Evolutionary conservation across 2,113 vertebrate genomes (phyloP), one percentile per base, ranked within the genome.

Genomic region (Phalacrocorax brasilianus): DNA sequence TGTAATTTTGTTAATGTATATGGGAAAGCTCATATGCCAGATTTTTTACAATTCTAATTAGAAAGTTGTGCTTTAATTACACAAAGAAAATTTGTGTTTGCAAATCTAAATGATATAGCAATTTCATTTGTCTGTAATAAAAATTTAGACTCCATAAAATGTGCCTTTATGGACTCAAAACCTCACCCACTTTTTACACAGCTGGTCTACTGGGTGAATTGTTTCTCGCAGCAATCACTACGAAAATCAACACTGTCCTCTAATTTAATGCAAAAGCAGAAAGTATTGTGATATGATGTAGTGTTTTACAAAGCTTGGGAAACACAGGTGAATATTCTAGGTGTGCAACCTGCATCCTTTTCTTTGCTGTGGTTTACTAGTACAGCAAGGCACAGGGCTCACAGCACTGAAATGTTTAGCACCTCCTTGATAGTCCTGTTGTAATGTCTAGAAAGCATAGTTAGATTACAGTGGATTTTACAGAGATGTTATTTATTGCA

Each of bases 51-150:
- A 6, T 62, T 75, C 23, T 77, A 94, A 90, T 83, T 85, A 89
- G 47, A 93, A 94, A 79, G 38, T 22, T 89, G 40, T 89, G 44
- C 23, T 87, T 94, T 91, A 96, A 90, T 85, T 91, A 82, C 58
- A 88, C 30, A 58, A 68, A 72, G 24, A 91, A 91, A 65, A 67
- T 23, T 35, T 71, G 16, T 52, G 15, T 52, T 83, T 81, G 47
- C 22, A 90, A 87, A 59, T 77, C 20, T 74, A 45, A 82, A 70
- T 40, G 32, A 73, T 73, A 74, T 15, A 26, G 8, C 18, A 70
- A 42, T 44, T 93, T 88, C n/a, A 76, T 83, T 95, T 92, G 11
- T 63, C 75, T 77, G 26, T 45, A 80, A 88, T 55, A 93, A 77
- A 77, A 94, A 58, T 55, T 35, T 27, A 62, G 42, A 50, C 44